phyloP scores from a whole-genome alignment of 2,888 invertebrate genomes.

The Xestia ashworthii region DNA sequence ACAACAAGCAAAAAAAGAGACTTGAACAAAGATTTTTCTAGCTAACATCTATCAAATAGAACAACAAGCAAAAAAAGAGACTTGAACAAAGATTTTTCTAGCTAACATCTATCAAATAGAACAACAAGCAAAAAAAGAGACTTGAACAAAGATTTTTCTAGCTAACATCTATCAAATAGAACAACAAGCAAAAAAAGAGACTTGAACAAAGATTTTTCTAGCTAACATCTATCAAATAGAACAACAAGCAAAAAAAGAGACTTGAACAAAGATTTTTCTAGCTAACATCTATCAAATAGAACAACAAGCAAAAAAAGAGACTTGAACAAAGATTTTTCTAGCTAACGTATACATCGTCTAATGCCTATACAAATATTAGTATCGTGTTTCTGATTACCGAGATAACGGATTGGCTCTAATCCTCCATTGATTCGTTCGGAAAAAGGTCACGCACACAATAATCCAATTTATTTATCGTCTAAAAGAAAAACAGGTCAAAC shows the following conservation, averaged over 20 bases:
- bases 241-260: neutral
- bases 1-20: neutral
- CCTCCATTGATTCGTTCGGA: slow-evolving; percentile 53
- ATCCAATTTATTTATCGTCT: slow-evolving; percentile 55
- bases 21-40: slow-evolving; percentile 7
- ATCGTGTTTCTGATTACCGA: slow-evolving; percentile 53
- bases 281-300: slow-evolving; percentile 13
- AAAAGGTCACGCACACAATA: slow-evolving; percentile 59
- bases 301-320: neutral
- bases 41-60: slow-evolving; percentile 7
- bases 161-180: slow-evolving; percentile 14
- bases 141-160: slow-evolving; percentile 7
- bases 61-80: neutral
- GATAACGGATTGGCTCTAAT: slow-evolving; percentile 58
- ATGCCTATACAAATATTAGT: slow-evolving; percentile 34
- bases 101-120: slow-evolving; percentile 7
- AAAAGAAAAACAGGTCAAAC: slow-evolving; percentile 52
- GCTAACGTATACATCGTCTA: slow-evolving; percentile 17
- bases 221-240: slow-evolving; percentile 13
- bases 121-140: neutral
- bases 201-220: slow-evolving; percentile 7
- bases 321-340: slow-evolving; percentile 7
- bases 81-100: slow-evolving; percentile 7
- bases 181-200: neutral
- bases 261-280: slow-evolving; percentile 7